A percentile compares a stretch with the other conserved stretches of the same genome.
Conservation (phyloP, 2,113 vertebrate genomes). For the Falco punctatus region DNA sequence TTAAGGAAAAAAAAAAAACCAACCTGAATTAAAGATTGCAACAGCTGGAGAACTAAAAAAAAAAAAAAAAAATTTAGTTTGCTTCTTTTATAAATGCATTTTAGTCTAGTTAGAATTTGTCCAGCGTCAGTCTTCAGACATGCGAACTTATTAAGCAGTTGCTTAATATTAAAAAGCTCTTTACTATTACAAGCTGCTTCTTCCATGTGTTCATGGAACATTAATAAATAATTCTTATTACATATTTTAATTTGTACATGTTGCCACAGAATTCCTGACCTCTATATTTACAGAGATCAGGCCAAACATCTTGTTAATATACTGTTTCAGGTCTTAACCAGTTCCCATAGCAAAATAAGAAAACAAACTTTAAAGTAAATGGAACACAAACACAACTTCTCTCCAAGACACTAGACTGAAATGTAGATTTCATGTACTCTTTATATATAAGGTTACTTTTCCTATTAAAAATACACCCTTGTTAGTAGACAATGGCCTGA, state of each 20-base stretch:
- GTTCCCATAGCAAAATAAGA: neutral
- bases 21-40: neutral
- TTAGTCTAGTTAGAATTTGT: neutral
- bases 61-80: neutral
- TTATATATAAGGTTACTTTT: neutral
- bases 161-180: neutral
- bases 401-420: neutral
- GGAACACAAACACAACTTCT: neutral
- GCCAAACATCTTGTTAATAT: neutral
- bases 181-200: neutral
- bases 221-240: neutral
- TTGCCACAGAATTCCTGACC: neutral
- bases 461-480: neutral
- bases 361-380: neutral
- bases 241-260: neutral
- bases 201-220: neutral
- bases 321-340: neutral
- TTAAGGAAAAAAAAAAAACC: neutral
- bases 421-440: neutral
- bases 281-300: slow-evolving; percentile 3
- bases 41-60: neutral
- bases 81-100: neutral
- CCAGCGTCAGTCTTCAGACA: neutral
- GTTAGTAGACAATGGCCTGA: neutral
- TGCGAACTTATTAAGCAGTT: neutral